These are phyloP conservation scores for Crax fasciolata DNA, from an alignment of 2,797 vertebrate genomes.

Conservation along the genomic window DNA sequence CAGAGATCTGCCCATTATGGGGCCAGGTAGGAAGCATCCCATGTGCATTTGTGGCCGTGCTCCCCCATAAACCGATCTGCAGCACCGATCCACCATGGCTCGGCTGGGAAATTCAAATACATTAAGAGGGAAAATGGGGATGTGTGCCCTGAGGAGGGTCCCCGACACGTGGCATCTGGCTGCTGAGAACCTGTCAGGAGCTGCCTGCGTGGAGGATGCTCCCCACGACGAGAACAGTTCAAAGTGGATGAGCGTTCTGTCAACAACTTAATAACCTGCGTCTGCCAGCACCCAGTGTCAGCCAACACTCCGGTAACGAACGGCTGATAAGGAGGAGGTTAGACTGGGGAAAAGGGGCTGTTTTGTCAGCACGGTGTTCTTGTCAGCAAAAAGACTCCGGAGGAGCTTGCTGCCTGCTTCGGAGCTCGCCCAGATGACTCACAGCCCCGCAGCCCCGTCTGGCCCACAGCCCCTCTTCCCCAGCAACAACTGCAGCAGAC, in stretches of 20 bases:
- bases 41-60: rapidly evolving
- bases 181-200: constrained; percentile 72
- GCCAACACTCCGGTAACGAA: constrained; percentile 38
- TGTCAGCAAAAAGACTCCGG: not conserved
- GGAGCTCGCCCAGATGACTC: rapidly evolving
- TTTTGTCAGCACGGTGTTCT: constrained; percentile 57
- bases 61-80: not conserved
- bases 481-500: not conserved
- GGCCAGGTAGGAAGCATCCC: not conserved
- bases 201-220: constrained; percentile 63
- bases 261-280: constrained; percentile 64
- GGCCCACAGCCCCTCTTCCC: not conserved
- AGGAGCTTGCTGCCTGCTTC: not conserved
- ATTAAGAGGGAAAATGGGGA: not conserved
- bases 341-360: constrained; percentile 45
- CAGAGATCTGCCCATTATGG: not conserved
- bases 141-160: not conserved
- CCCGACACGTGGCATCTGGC: constrained; percentile 13
- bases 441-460: not conserved
- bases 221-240: constrained; percentile 40
- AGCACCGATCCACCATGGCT: not conserved
- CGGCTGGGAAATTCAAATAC: not conserved
- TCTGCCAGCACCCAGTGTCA: constrained; percentile 38
- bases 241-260: constrained; percentile 68
- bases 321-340: constrained; percentile 66